Evolutionary conservation across 2,113 vertebrate genomes (phyloP), one percentile per base, ranked within the genome.

Genomic region (Coptodon bakossiorum): DNA sequence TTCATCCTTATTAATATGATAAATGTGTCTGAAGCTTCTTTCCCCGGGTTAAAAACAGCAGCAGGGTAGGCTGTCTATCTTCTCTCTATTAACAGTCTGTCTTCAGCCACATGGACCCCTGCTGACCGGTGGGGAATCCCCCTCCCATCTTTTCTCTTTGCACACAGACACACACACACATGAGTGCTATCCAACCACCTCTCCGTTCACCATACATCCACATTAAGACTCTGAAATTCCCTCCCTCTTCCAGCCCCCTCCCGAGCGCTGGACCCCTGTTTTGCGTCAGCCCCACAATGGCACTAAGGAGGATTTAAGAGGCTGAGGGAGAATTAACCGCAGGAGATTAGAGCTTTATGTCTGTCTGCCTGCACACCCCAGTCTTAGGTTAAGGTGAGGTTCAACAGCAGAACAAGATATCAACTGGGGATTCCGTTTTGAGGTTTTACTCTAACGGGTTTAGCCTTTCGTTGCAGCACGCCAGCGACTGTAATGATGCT

Each of bases 251-350:
- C 76, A 61, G 31, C 79, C 89, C 90, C 63, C 85, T 85, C 82
- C 84, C 40, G 84, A 90, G 81, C 31, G 7, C 88, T 40, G 91
- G 89, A 93, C 87, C 93, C 94, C 88, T 91, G 94, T 94, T 95
- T 90, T 48, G 61, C 83, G 24, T 92, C 93, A 92, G 87, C 88
- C 90, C 91, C 92, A 95, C 95, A 96, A 95, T 90, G 91, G 95
- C 91, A 86, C 91, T 95, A 94, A 95, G 94, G 84, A 95, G 96
- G 95, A 95, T 96, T 96, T 96, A 93, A 83, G 63, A 92, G 90
- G 90, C 92, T 93, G 91, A 95, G 90, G 53, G 92, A 93, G 94
- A 93, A 95, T 96, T 96, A 96, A 92, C 85, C 83, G 86, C 88
- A 82, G 80, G 87, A 95, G 95, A 96, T 96, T 96, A 96, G 63